phyloP scores from a whole-genome alignment of 2,113 vertebrate genomes.

The Melospiza georgiana region DNA sequence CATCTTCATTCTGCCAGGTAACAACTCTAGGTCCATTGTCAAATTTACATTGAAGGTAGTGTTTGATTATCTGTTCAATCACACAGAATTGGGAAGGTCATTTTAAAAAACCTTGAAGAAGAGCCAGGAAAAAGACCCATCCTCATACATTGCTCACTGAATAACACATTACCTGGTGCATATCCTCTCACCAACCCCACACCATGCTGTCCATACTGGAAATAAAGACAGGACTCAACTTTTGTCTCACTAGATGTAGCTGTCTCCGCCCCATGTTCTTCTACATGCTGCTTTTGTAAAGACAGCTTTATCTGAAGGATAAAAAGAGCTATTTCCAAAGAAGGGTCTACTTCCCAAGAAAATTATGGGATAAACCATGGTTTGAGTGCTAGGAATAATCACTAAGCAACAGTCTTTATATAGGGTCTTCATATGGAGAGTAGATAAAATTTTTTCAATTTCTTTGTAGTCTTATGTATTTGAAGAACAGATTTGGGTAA shows the following conservation, averaged over 20 bases:
- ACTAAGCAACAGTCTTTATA: neutral
- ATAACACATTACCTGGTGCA: neutral
- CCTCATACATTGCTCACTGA: neutral
- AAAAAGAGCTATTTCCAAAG: neutral
- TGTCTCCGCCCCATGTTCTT: neutral
- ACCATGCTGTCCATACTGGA: accelerated
- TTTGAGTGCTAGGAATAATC: neutral
- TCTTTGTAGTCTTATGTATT: neutral
- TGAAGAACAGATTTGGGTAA: neutral
- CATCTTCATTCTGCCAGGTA: neutral
- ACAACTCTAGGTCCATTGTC: neutral
- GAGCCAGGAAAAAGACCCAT: neutral
- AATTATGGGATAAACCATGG: neutral
- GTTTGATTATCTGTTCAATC: neutral
- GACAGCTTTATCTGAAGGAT: neutral
- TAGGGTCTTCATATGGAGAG: neutral
- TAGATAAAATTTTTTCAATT: neutral
- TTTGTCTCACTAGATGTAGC: neutral
- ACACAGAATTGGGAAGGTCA: neutral
- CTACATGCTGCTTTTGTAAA: neutral
- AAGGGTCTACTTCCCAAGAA: neutral
- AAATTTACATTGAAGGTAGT: neutral
- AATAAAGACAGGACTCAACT: neutral
- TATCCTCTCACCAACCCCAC: neutral
- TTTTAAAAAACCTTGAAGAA: neutral